Evolutionary conservation across 2,797 vertebrate species (phyloP).

Genomic region (Octomys mimax): DNA sequence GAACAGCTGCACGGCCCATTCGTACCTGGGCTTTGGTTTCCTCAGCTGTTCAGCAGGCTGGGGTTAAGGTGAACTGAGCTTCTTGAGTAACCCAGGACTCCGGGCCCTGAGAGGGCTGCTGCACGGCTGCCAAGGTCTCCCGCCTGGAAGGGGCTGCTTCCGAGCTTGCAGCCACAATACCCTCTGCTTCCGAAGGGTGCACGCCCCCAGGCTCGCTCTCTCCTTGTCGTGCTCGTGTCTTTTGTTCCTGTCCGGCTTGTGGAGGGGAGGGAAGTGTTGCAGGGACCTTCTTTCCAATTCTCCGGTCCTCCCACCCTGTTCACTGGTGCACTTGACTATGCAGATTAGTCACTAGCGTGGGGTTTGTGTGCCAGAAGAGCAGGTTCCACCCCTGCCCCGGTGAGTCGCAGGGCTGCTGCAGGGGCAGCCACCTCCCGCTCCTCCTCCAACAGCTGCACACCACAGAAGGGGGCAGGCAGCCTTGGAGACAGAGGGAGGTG

Average conservation of each 20-base stretch:
- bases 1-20: background rate
- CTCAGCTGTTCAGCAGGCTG: background rate
- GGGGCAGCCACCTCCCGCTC: too few relatives aligned
- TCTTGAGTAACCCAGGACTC: background rate
- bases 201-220: background rate
- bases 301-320: background rate
- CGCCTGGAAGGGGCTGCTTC: fast-evolving
- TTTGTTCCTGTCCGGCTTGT: background rate
- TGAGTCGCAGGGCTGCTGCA: background rate
- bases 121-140: background rate
- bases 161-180: fast-evolving
- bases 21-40: background rate
- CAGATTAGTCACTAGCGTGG: background rate
- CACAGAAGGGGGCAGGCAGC: background rate
- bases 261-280: background rate
- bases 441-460: background rate
- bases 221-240: too few relatives aligned
- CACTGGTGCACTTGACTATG: background rate
- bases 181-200: background rate
- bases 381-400: background rate
- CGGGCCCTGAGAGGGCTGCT: background rate
- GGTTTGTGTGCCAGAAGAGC: background rate
- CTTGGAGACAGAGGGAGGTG: too few relatives aligned
- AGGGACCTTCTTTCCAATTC: background rate
- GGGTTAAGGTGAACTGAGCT: background rate